Evolutionary conservation across 2,888 invertebrate genomes (phyloP).

Genomic region (Aethes cnicana): DNA sequence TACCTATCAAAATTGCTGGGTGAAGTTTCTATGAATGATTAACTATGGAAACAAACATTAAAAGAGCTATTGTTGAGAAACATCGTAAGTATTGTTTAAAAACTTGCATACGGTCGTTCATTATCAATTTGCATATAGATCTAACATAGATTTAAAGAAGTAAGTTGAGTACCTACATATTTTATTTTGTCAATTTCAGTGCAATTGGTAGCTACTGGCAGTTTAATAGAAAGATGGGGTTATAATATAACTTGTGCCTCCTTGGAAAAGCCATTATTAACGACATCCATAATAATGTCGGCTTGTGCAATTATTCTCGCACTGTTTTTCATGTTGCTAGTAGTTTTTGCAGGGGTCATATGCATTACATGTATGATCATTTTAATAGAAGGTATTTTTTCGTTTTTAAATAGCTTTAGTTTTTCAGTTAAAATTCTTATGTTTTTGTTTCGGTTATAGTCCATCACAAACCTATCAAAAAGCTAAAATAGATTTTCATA

Average conservation of each 20-base stretch:
- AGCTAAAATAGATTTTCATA: too few species aligned
- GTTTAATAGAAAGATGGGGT: slow-evolving; percentile 11
- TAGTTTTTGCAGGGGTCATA: slow-evolving; percentile 38
- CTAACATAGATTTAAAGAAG: too few species aligned
- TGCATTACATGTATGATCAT: slow-evolving; percentile 44
- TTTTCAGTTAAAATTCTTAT: too few species aligned
- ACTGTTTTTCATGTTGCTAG: slow-evolving; percentile 36
- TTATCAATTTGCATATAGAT: too few species aligned
- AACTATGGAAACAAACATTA: slow-evolving; percentile 60
- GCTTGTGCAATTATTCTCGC: slow-evolving; percentile 37
- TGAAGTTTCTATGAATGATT: too few species aligned
- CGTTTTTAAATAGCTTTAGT: too few species aligned
- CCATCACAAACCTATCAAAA: too few species aligned
- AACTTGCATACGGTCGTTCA: too few species aligned
- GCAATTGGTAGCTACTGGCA: background rate
- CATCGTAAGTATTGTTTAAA: slow-evolving; percentile 1
- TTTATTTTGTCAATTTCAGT: slow-evolving; percentile 14
- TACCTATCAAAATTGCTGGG: too few species aligned
- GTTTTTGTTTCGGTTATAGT: too few species aligned
- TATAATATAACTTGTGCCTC: slow-evolving; percentile 9
- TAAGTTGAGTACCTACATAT: too few species aligned
- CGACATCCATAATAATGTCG: slow-evolving; percentile 14
- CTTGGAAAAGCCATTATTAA: slow-evolving; percentile 42
- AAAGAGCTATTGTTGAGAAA: slow-evolving; percentile 50
- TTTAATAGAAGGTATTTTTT: slow-evolving; percentile 58